These are phyloP conservation scores for Chitala chitala DNA, from an alignment of 2,113 vertebrate genomes.

Conservation along the genomic window DNA sequence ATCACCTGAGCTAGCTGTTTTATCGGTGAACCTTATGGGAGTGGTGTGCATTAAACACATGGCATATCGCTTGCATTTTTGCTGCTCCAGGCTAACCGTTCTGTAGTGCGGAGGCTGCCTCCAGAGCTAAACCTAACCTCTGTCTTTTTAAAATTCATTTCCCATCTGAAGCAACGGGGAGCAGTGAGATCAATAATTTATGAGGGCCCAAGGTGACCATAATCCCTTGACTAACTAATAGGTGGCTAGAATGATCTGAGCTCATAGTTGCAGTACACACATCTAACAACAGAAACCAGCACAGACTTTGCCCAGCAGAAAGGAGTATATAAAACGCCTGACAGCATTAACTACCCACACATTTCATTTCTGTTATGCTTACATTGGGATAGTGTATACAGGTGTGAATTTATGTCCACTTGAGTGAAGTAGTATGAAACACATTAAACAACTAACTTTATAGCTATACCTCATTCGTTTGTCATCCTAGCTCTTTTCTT, in stretches of 20 bases:
- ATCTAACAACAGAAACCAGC: not conserved
- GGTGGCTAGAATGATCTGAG: not conserved
- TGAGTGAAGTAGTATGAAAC: not conserved
- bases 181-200: slow-evolving; percentile 23
- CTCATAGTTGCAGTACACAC: not conserved
- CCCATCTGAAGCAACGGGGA: slow-evolving; percentile 2
- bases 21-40: not conserved
- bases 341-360: not conserved
- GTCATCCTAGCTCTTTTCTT: too few species aligned
- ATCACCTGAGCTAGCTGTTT: not conserved
- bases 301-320: not conserved
- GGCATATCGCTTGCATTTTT: not conserved
- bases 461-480: too few species aligned
- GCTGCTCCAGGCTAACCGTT: not conserved
- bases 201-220: slow-evolving; percentile 28
- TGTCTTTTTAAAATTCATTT: not conserved
- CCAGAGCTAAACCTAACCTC: not conserved
- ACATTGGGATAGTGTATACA: not conserved
- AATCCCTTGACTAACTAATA: slow-evolving; percentile 18
- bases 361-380: not conserved
- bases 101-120: not conserved
- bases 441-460: too few species aligned
- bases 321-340: not conserved
- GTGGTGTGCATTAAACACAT: not conserved
- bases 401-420: not conserved